Conservation (phyloP, 1,140 invertebrate genomes). For the Atta colombica region DNA sequence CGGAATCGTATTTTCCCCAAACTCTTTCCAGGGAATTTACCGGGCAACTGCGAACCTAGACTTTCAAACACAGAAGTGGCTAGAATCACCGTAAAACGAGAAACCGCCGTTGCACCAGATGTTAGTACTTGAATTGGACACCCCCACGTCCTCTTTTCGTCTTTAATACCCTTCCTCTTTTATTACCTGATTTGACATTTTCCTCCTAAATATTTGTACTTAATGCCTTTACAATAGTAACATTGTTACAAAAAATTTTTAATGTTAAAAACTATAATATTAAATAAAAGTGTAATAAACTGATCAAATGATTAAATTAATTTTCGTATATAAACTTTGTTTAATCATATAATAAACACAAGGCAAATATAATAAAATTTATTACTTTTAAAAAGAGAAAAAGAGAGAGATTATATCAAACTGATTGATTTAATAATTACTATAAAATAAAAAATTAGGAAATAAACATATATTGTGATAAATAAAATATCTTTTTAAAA, state of each 20-base stretch:
- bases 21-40: constrained; percentile 73
- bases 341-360: background rate
- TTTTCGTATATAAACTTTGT: background rate
- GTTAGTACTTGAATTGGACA: constrained; percentile 63
- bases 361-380: background rate
- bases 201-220: background rate
- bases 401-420: background rate
- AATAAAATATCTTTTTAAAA: background rate
- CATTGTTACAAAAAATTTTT: background rate
- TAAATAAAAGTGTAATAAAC: background rate
- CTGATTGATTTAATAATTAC: background rate
- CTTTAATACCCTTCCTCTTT: constrained; percentile 28
- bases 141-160: background rate
- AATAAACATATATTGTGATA: background rate
- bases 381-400: background rate
- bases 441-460: constrained; percentile 3
- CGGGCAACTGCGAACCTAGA: constrained; percentile 58
- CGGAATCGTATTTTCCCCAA: constrained; percentile 73
- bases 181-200: constrained; percentile 19
- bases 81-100: constrained; percentile 68
- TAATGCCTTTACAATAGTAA: constrained; percentile 19
- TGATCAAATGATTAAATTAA: background rate
- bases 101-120: constrained; percentile 74
- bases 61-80: constrained; percentile 70
- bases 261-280: background rate